Evolutionary conservation across 2,113 vertebrate genomes (phyloP).

Genomic region (Eretmodus cyanostictus): DNA sequence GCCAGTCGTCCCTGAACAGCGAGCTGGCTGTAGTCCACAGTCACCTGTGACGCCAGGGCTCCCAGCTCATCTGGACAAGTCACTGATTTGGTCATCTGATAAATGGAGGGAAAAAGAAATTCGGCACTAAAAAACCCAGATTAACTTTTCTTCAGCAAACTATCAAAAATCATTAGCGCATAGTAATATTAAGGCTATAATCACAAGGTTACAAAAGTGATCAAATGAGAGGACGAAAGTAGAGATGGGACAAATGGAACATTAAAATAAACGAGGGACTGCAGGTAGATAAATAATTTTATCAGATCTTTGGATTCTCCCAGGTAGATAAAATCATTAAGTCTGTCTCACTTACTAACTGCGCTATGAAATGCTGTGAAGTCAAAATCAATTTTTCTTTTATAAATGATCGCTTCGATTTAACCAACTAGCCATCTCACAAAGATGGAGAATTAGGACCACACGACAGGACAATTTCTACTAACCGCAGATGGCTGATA

Average conservation of each 20-base stretch:
- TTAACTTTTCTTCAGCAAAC: background rate
- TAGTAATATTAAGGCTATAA: background rate
- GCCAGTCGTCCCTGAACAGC: slow-evolving; percentile 92
- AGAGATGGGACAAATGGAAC: background rate
- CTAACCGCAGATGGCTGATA: background rate
- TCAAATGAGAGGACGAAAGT: background rate
- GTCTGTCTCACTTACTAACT: background rate
- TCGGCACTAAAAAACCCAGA: background rate
- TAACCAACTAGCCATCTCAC: background rate
- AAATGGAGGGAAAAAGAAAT: background rate
- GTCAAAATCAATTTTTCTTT: background rate
- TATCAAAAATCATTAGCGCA: background rate
- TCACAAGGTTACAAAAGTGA: background rate
- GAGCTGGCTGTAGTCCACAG: slow-evolving; percentile 93
- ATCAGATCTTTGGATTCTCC: background rate
- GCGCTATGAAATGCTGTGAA: background rate
- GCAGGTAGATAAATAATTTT: background rate
- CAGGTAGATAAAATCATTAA: background rate
- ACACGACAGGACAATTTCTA: background rate
- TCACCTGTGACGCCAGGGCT: slow-evolving; percentile 95
- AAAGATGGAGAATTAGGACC: background rate
- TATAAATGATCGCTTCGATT: background rate
- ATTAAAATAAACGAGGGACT: background rate
- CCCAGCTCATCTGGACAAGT: slow-evolving; percentile 96
- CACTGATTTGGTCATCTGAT: slow-evolving; percentile 98